These are phyloP conservation scores for Triops longicaudatus DNA, from an alignment of 1,140 invertebrate species.

Conservation along the genomic window DNA sequence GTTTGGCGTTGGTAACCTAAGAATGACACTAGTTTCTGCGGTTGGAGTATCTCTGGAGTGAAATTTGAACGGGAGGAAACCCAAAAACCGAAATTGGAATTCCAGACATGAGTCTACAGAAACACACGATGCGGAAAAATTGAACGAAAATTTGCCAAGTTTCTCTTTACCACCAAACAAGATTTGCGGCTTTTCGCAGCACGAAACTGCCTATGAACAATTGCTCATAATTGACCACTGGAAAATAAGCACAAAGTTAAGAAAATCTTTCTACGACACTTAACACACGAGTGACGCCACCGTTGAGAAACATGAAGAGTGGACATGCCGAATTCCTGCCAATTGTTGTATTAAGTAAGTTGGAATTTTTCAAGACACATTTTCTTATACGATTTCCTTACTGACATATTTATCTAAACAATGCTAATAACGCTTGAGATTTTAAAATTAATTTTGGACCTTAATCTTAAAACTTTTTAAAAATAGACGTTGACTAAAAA, in stretches of 20 bases:
- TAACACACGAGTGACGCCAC: neutral
- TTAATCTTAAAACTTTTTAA: no score
- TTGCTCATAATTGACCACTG: no score
- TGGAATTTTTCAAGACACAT: neutral
- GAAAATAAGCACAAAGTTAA: neutral
- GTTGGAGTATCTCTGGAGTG: neutral
- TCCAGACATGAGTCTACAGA: neutral
- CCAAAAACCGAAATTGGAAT: neutral
- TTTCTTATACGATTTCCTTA: no score
- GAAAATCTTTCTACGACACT: neutral
- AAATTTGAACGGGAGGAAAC: neutral
- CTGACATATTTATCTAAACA: no score
- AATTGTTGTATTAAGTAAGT: neutral
- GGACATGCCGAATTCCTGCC: neutral
- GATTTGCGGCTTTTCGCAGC: no score
- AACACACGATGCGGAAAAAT: neutral
- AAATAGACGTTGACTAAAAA: neutral
- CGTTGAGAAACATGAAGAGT: neutral
- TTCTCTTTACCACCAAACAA: no score
- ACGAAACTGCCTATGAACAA: no score
- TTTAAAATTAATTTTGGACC: no score
- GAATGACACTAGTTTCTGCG: neutral
- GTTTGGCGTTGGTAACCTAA: neutral
- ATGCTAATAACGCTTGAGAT: no score
- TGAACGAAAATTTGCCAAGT: neutral